A percentile compares a stretch with the other conserved stretches of the same genome.
phyloP scores from a whole-genome alignment of 1,140 invertebrate species.

The Apis laboriosa region DNA sequence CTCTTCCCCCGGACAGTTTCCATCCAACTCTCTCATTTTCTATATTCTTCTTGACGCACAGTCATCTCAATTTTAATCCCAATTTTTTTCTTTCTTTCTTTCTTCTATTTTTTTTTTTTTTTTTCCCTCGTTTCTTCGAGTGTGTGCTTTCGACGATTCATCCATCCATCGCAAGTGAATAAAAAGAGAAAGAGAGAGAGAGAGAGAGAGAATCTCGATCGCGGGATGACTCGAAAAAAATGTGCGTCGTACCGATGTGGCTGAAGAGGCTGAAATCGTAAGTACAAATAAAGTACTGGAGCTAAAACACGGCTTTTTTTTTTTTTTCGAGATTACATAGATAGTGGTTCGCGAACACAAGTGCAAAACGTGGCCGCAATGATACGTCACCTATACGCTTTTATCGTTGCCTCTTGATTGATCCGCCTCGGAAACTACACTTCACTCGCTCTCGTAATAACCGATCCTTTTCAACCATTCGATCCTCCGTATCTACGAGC shows the following conservation, averaged over 20 bases:
- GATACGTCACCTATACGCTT: conserved; percentile 10
- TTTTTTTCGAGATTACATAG: not conserved
- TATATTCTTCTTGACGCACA: not conserved
- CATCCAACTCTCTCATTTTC: not conserved
- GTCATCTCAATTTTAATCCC: not conserved
- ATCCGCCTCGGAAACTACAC: conserved; percentile 3
- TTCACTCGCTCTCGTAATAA: not conserved
- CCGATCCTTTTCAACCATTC: not conserved
- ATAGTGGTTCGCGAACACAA: not conserved
- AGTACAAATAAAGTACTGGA: conserved; percentile 58
- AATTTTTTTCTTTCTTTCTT: not conserved
- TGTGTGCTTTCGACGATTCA: conserved; percentile 14
- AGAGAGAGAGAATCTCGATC: not conserved
- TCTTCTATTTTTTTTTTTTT: not conserved
- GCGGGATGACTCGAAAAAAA: conserved; percentile 75
- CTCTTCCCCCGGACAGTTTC: conserved; percentile 6
- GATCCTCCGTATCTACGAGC: not conserved
- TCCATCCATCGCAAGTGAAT: not conserved
- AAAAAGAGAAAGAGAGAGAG: not conserved
- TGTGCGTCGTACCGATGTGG: conserved; percentile 73
- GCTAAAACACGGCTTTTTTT: not conserved
- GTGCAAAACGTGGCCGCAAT: not conserved
- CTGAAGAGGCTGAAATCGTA: conserved; percentile 79
- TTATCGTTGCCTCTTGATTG: conserved; percentile 3
- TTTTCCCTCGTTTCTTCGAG: not conserved